Evolutionary conservation across 2,888 invertebrate species (phyloP).

Genomic region (Cantharis flavilabris): DNA sequence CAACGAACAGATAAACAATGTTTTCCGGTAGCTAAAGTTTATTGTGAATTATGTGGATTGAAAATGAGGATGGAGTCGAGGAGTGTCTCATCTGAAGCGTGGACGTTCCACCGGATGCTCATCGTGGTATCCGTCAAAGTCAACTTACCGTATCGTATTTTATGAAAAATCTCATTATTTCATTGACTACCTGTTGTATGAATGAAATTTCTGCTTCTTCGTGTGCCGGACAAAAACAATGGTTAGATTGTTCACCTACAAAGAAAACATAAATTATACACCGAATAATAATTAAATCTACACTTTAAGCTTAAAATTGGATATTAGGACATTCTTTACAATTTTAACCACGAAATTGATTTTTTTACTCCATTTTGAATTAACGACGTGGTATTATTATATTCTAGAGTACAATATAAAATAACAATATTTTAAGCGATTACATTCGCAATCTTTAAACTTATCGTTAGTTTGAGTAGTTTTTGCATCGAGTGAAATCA

Average conservation of each 20-base stretch:
- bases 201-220: constrained; percentile 32
- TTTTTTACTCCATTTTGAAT: neutral
- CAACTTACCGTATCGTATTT: constrained; percentile 32
- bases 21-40: constrained; percentile 24
- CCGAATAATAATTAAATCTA: neutral
- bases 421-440: neutral
- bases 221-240: neutral
- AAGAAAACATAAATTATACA: neutral
- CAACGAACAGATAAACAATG: constrained; percentile 21
- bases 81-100: constrained; percentile 39
- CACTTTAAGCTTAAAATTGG: neutral
- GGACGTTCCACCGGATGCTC: constrained; percentile 42
- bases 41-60: constrained; percentile 11
- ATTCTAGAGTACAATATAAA: no score
- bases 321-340: neutral
- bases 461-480: neutral
- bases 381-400: no score
- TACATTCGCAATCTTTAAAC: neutral
- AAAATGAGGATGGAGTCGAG: constrained; percentile 20
- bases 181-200: constrained; percentile 39
- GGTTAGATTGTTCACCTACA: neutral
- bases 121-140: constrained; percentile 38
- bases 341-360: neutral
- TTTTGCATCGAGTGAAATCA: neutral
- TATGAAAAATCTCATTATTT: constrained; percentile 40